phyloP scores from a whole-genome alignment of 2,797 vertebrate genomes.

The Onychomys leucogaster region DNA sequence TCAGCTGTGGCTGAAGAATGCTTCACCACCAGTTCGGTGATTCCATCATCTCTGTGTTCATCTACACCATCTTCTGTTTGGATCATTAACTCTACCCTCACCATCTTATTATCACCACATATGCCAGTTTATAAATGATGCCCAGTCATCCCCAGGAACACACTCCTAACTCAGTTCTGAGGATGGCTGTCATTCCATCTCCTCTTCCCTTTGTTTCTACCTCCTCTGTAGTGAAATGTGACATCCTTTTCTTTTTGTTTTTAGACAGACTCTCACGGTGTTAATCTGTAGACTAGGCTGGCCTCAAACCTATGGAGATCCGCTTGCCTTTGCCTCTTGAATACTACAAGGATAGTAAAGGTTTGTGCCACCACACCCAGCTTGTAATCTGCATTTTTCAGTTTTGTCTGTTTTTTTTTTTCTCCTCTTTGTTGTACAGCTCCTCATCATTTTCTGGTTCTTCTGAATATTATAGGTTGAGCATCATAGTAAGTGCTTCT shows the following conservation, averaged over 20 bases:
- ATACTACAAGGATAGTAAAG: not conserved
- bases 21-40: not conserved
- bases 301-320: not conserved
- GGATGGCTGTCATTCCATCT: not conserved
- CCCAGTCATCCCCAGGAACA: not conserved
- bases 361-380: not conserved
- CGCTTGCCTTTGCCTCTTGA: not conserved
- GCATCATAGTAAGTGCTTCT: not conserved
- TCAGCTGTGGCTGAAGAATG: not conserved
- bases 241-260: not conserved
- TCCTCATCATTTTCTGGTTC: not conserved
- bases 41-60: not conserved
- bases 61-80: conserved; percentile 28
- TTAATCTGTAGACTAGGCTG: not conserved
- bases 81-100: not conserved
- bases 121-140: not conserved
- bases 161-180: not conserved
- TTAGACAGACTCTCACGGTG: not conserved
- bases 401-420: not conserved
- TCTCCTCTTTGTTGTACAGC: not conserved
- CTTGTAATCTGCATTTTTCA: not conserved
- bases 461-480: not conserved
- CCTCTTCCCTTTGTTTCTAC: not conserved
- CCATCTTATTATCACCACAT: not conserved
- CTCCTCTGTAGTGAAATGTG: not conserved